Conservation (phyloP, 2,797 vertebrate genomes). For the Sandelia bainsii region DNA sequence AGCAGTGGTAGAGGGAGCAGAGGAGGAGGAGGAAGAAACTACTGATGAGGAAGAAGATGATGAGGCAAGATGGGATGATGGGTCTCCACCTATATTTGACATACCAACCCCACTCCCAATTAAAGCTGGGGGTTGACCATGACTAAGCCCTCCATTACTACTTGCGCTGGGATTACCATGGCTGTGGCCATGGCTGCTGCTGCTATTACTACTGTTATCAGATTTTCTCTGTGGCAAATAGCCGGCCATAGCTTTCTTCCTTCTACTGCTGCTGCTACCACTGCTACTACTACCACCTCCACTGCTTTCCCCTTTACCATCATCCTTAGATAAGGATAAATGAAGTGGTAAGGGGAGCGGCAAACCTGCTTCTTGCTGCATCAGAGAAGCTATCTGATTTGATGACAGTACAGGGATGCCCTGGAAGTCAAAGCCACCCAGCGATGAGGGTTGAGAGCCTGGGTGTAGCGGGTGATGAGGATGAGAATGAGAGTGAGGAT, state of each 20-base stretch:
- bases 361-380: slow-evolving; percentile 88
- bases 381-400: slow-evolving; percentile 88
- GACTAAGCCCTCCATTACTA: slow-evolving; percentile 81
- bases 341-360: slow-evolving; percentile 87
- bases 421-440: slow-evolving; percentile 88
- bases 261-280: slow-evolving; percentile 81
- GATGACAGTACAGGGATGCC: slow-evolving; percentile 89
- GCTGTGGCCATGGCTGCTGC: slow-evolving; percentile 75
- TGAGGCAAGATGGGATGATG: slow-evolving; percentile 83
- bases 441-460: slow-evolving; percentile 83
- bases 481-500: slow-evolving; percentile 86
- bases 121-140: slow-evolving; percentile 82
- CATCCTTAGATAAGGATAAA: slow-evolving; percentile 87
- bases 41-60: slow-evolving; percentile 87
- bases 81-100: slow-evolving; percentile 83
- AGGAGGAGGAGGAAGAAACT: slow-evolving; percentile 86
- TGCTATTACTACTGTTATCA: slow-evolving; percentile 76
- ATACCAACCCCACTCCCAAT: slow-evolving; percentile 83
- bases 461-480: slow-evolving; percentile 87
- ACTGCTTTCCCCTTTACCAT: slow-evolving; percentile 84
- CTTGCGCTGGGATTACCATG: slow-evolving; percentile 82
- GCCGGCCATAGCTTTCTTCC: slow-evolving; percentile 90
- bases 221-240: slow-evolving; percentile 89
- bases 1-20: slow-evolving; percentile 85
- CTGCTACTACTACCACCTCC: slow-evolving; percentile 76